Evolutionary conservation across 2,797 vertebrate species (phyloP).

Genomic region (Lutjanus argentimaculatus): DNA sequence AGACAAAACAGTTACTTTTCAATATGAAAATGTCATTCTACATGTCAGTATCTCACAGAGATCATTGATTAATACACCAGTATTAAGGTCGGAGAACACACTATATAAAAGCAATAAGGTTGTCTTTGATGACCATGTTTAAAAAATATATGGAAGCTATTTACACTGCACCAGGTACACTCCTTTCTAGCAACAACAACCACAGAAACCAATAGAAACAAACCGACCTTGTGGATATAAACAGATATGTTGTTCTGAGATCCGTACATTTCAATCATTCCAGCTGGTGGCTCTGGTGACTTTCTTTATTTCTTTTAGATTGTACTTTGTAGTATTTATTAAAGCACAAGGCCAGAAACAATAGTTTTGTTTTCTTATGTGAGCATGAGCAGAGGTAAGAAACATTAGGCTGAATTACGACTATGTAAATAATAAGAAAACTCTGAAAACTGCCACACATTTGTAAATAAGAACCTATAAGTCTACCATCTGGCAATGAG

Average conservation of each 20-base stretch:
- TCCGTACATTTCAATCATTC: conserved; percentile 38
- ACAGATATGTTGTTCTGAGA: conserved; percentile 56
- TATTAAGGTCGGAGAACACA: conserved; percentile 88
- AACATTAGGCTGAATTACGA: conserved; percentile 56
- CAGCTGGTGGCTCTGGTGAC: conserved; percentile 20
- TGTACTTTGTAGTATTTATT: conserved; percentile 58
- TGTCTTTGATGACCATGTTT: conserved; percentile 80
- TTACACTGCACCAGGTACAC: conserved; percentile 77
- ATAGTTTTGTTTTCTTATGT: conserved; percentile 34
- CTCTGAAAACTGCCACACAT: conserved; percentile 52
- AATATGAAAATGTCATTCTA: conserved; percentile 95
- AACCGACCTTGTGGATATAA: conserved; percentile 56
- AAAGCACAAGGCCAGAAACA: conserved; percentile 60
- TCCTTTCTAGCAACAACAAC: conserved; percentile 53
- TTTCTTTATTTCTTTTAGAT: conserved; percentile 41
- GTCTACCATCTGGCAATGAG: conserved; percentile 39
- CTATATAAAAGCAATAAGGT: conserved; percentile 83
- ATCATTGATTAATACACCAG: conserved; percentile 91
- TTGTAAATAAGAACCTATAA: conserved; percentile 58
- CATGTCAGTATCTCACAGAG: conserved; percentile 94
- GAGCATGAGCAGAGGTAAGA: conserved; percentile 59
- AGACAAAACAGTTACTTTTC: conserved; percentile 94
- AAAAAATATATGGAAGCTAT: conserved; percentile 87
- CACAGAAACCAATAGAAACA: conserved; percentile 60
- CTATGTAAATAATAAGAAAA: conserved; percentile 52